These are phyloP conservation scores for Paraescarpia echinospica DNA, from an alignment of 1,140 invertebrate species.

Conservation along the genomic window DNA sequence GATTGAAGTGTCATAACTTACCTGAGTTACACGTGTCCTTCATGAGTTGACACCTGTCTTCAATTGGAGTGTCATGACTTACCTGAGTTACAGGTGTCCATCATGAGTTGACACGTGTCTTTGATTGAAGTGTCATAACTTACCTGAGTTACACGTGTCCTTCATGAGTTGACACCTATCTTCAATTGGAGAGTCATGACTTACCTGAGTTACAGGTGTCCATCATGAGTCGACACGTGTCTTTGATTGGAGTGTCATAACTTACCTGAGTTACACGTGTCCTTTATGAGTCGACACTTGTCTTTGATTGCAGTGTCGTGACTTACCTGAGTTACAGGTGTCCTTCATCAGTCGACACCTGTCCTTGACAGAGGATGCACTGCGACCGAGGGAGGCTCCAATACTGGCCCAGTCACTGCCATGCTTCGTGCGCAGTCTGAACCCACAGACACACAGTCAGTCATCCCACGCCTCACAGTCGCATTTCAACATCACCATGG, in stretches of 20 bases:
- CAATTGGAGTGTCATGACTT: background rate
- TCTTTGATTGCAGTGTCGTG: no score
- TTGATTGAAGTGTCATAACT: background rate
- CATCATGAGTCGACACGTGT: no score
- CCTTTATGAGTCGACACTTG: no score
- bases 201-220: background rate
- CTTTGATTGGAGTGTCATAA: background rate
- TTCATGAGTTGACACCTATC: no score
- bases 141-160: background rate
- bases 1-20: no score
- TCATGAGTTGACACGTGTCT: no score
- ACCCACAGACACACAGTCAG: background rate
- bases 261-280: background rate
- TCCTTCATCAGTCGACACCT: conserved; percentile 62
- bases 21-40: conserved; percentile 62
- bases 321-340: conserved; percentile 59
- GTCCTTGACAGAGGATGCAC: conserved; percentile 64
- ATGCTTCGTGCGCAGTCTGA: conserved; percentile 56
- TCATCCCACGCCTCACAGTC: background rate
- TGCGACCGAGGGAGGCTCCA: conserved; percentile 59
- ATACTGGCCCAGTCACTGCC: conserved; percentile 63
- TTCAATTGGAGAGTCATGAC: background rate
- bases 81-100: background rate
- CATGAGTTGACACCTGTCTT: conserved; percentile 62
- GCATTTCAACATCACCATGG: background rate